Conservation (phyloP, 2,797 vertebrate genomes). For the Calcarius lapponicus region DNA sequence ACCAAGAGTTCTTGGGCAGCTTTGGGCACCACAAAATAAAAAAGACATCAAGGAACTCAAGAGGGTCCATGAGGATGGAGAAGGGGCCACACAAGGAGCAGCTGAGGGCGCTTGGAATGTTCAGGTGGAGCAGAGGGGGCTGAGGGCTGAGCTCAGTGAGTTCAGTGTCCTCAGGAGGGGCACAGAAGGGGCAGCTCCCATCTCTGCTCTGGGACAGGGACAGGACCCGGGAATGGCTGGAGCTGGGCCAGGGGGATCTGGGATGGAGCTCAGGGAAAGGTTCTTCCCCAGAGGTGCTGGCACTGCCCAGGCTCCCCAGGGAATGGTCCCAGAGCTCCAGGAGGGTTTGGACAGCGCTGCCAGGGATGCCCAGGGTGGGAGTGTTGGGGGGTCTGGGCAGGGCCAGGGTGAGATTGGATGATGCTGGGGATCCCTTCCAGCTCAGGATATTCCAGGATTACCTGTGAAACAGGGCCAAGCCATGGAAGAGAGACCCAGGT, state of each 20-base stretch:
- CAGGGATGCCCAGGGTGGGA: neutral
- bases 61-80: neutral
- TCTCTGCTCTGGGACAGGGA: neutral
- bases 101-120: neutral
- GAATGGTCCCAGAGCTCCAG: too few relatives aligned
- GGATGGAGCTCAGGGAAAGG: fast-evolving
- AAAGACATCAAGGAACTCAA: neutral
- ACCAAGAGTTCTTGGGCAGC: neutral
- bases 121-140: neutral
- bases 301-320: too few relatives aligned
- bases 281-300: neutral
- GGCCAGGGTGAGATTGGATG: fast-evolving
- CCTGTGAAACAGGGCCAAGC: neutral
- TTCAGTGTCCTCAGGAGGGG: neutral
- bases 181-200: neutral
- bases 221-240: neutral
- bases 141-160: neutral
- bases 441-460: neutral
- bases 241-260: too few relatives aligned
- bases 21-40: neutral
- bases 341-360: neutral
- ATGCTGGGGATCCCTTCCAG: too few relatives aligned
- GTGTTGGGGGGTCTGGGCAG: fast-evolving
- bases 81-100: neutral
- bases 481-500: neutral